These are phyloP conservation scores for Oryzias celebensis DNA, from an alignment of 2,113 vertebrate genomes.

Conservation along the genomic window DNA sequence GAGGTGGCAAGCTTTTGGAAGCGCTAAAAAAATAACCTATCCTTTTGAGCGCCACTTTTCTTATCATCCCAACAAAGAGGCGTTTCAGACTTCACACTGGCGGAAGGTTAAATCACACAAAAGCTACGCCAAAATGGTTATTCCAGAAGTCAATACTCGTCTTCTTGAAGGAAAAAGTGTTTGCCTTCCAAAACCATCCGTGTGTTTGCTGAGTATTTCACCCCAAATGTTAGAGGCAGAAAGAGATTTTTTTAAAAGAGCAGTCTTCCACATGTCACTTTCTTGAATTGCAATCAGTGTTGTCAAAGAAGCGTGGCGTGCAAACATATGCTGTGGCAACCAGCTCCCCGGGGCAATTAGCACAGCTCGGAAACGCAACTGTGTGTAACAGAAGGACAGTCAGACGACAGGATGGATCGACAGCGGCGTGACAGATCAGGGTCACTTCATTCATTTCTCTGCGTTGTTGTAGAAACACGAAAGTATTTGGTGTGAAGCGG, in stretches of 20 bases:
- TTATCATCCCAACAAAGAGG: background rate
- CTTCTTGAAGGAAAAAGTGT: constrained; percentile 1
- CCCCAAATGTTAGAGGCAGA: background rate
- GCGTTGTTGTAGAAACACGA: background rate
- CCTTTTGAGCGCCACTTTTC: background rate
- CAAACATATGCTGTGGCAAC: constrained; percentile 42
- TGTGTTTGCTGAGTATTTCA: constrained; percentile 3
- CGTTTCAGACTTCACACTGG: background rate
- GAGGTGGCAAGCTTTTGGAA: background rate
- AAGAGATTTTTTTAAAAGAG: background rate
- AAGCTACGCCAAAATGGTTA: background rate
- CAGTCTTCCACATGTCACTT: background rate
- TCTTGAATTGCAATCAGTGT: constrained; percentile 21
- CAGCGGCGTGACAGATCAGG: constrained; percentile 17
- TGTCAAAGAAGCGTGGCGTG: constrained; percentile 28
- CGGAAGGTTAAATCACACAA: constrained; percentile 11
- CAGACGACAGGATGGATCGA: constrained; percentile 28
- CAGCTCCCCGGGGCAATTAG: constrained; percentile 37
- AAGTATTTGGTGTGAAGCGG: too few relatives aligned
- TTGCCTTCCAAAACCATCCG: constrained; percentile 4
- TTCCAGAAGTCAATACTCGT: constrained; percentile 9
- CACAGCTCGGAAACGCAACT: constrained; percentile 18
- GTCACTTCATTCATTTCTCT: constrained; percentile 5
- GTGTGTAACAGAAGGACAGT: constrained; percentile 37
- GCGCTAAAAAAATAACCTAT: background rate